phyloP scores from a whole-genome alignment of 2,797 vertebrate genomes.

The Gadopsis marmoratus region DNA sequence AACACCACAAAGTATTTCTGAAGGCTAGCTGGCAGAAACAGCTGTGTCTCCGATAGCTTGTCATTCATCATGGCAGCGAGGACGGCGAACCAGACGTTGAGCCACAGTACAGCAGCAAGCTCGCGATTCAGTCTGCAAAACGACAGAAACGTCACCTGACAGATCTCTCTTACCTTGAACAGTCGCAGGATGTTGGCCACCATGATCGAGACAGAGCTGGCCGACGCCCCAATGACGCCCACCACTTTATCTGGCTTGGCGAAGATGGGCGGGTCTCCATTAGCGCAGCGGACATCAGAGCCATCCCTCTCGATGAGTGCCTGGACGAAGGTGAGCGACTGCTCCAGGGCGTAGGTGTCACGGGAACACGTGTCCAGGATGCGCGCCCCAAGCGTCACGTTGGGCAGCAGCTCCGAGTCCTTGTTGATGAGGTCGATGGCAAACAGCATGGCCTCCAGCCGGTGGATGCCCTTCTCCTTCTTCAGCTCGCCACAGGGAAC shows the following conservation, averaged over 20 bases:
- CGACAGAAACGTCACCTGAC: neutral
- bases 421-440: conserved; percentile 98
- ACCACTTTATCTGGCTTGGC: conserved; percentile 96
- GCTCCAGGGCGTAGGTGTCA: conserved; percentile 93
- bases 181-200: conserved; percentile 98
- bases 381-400: conserved; percentile 85
- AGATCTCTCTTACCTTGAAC: conserved; percentile 91
- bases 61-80: neutral
- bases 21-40: neutral
- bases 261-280: conserved; percentile 94
- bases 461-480: conserved; percentile 98
- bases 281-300: conserved; percentile 94
- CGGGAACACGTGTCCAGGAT: conserved; percentile 96
- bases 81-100: neutral
- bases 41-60: neutral
- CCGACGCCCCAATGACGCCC: conserved; percentile 94
- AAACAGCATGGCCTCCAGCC: conserved; percentile 97
- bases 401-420: conserved; percentile 93
- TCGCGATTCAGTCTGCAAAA: neutral
- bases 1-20: neutral
- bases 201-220: conserved; percentile 94
- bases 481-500: conserved; percentile 90
- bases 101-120: neutral
- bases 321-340: conserved; percentile 92
- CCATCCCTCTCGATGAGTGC: conserved; percentile 94